Conservation (phyloP, 1,140 invertebrate species). For the Tyrophagus putrescentiae region DNA sequence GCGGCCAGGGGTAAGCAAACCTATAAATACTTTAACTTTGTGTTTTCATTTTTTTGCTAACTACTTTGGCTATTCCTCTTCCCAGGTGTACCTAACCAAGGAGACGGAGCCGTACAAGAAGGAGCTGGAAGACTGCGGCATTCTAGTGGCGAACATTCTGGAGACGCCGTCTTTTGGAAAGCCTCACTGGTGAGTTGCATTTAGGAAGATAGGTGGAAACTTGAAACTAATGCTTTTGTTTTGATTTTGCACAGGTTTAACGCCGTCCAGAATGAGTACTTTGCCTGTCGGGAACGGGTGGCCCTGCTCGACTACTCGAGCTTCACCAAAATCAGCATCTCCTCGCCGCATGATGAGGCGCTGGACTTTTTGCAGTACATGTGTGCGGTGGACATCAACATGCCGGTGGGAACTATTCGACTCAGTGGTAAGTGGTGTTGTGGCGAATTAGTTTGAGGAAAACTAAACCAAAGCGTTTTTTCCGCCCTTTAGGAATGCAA, state of each 20-base stretch:
- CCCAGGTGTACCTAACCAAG: conserved; percentile 19
- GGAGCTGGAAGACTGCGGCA: conserved; percentile 10
- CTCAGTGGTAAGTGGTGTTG: conserved; percentile 1
- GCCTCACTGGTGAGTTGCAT: conserved; percentile 84
- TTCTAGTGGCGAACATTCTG: conserved; percentile 3
- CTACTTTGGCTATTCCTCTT: too few species aligned
- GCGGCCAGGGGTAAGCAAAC: too few species aligned
- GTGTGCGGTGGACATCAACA: conserved; percentile 91
- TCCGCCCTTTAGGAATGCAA: background rate
- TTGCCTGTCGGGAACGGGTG: conserved; percentile 78
- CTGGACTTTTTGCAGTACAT: conserved; percentile 78
- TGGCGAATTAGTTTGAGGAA: too few species aligned
- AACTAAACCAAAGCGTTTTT: conserved; percentile 3
- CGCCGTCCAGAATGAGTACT: conserved; percentile 70
- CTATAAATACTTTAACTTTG: too few species aligned
- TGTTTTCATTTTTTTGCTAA: too few species aligned
- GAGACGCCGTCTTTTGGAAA: conserved; percentile 42
- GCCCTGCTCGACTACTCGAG: conserved; percentile 93
- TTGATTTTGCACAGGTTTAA: too few species aligned
- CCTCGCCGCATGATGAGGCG: conserved; percentile 59
- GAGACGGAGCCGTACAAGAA: conserved; percentile 15
- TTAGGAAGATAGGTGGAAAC: too few species aligned
- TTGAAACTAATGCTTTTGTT: too few species aligned
- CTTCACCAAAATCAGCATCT: conserved; percentile 87
- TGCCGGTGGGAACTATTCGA: conserved; percentile 81